Conservation (phyloP, 2,888 invertebrate genomes). For the Acrobasis repandana region DNA sequence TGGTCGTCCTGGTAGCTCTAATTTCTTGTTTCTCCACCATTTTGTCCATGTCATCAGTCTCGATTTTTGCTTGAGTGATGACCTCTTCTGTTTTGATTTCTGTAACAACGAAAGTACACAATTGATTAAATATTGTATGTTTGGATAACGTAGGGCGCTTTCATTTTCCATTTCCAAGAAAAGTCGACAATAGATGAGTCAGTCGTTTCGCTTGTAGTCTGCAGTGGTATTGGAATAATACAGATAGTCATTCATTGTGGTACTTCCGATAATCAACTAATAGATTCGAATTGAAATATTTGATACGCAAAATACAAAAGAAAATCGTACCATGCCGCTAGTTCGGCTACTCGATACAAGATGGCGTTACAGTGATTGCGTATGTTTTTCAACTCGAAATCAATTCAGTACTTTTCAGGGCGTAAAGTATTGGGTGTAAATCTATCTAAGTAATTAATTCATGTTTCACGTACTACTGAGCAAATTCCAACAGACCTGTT, state of each 20-base stretch:
- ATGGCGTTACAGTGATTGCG: constrained; percentile 42
- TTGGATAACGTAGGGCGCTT: constrained; percentile 73
- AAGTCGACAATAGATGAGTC: constrained; percentile 79
- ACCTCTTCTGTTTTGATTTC: constrained; percentile 79
- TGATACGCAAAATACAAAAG: constrained; percentile 26
- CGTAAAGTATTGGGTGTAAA: constrained; percentile 5
- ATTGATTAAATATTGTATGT: constrained; percentile 63
- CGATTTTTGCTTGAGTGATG: constrained; percentile 74
- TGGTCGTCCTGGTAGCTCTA: constrained; percentile 64
- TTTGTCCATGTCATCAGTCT: constrained; percentile 59
- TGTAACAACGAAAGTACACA: constrained; percentile 74
- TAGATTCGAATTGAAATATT: constrained; percentile 50
- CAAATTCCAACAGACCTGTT: constrained; percentile 14
- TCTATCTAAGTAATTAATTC: constrained; percentile 11
- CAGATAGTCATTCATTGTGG: constrained; percentile 52
- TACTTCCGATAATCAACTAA: constrained; percentile 61
- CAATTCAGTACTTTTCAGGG: background rate
- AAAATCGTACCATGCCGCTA: constrained; percentile 26
- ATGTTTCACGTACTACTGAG: constrained; percentile 21
- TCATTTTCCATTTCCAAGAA: constrained; percentile 78
- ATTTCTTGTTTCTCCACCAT: constrained; percentile 62
- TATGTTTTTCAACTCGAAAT: background rate
- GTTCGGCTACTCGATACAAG: constrained; percentile 48
- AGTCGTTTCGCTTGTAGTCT: constrained; percentile 64
- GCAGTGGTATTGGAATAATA: constrained; percentile 63